A percentile compares a stretch with the other conserved stretches of the same genome.
Evolutionary conservation across 2,797 vertebrate genomes (phyloP).

Genomic region (Ctenosaura bakeri): DNA sequence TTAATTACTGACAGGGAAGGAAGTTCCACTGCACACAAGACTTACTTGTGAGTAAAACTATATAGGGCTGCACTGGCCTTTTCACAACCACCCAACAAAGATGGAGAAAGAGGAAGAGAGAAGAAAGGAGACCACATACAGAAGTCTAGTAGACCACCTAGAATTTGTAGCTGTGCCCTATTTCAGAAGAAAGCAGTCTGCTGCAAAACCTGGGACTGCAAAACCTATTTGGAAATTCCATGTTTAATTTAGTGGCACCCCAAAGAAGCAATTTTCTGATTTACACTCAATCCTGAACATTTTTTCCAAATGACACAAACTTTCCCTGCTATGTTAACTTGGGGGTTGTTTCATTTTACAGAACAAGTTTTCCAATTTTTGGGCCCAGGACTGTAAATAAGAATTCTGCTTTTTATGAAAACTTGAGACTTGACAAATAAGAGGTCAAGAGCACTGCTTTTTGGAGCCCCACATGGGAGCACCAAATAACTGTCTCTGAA

Average conservation of each 20-base stretch:
- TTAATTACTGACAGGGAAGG: neutral
- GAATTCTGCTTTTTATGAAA: neutral
- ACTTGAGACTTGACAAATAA: neutral
- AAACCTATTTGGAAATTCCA: constrained; percentile 34
- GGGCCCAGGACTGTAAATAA: neutral
- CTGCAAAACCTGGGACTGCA: neutral
- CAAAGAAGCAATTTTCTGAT: constrained; percentile 41
- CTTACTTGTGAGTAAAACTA: neutral
- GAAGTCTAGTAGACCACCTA: neutral
- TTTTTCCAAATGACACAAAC: constrained; percentile 45
- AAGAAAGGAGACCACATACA: neutral
- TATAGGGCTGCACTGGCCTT: neutral
- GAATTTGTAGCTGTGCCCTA: neutral
- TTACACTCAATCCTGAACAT: constrained; percentile 28
- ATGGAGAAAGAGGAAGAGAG: neutral
- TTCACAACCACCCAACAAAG: neutral
- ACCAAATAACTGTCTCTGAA: neutral
- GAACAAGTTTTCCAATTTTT: constrained; percentile 19
- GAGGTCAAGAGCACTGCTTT: neutral
- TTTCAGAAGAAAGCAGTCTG: neutral
- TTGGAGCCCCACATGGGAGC: neutral
- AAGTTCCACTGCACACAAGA: neutral
- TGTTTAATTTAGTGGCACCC: constrained; percentile 37
- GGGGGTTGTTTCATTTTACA: constrained; percentile 2
- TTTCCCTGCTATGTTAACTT: constrained; percentile 24